These are phyloP conservation scores for Deroptyus accipitrinus DNA, from an alignment of 2,113 vertebrate genomes.

Conservation along the genomic window DNA sequence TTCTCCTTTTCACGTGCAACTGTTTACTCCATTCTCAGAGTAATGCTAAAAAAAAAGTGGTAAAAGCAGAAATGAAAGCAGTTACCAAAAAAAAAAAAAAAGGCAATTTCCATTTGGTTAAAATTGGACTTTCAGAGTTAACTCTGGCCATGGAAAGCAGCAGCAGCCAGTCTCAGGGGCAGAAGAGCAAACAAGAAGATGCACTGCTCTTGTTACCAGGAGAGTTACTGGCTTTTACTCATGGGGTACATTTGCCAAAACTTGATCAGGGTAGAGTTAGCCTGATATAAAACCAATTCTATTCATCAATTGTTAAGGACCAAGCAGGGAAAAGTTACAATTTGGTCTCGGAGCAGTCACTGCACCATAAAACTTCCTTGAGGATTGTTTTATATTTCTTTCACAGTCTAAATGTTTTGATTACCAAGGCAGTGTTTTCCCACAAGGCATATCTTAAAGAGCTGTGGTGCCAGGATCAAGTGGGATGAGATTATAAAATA, in stretches of 20 bases:
- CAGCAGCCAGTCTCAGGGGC: not conserved
- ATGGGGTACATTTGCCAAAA: not conserved
- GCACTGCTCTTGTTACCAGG: not conserved
- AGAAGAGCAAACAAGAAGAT: not conserved
- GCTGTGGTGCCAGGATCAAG: constrained; percentile 46
- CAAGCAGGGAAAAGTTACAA: not conserved
- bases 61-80: constrained; percentile 38
- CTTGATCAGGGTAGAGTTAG: not conserved
- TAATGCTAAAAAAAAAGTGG: not conserved
- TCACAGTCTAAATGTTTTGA: constrained; percentile 41
- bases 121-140: not conserved
- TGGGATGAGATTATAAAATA: constrained; percentile 63
- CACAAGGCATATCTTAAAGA: constrained; percentile 43
- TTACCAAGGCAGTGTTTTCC: constrained; percentile 53
- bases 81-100: not conserved
- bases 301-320: not conserved
- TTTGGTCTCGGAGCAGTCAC: not conserved
- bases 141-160: not conserved
- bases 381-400: constrained; percentile 48
- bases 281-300: not conserved
- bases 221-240: not conserved
- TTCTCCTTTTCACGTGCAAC: constrained; percentile 15
- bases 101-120: not conserved
- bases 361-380: not conserved
- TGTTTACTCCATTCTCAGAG: constrained; percentile 30